Percentiles rank a stretch among this genome's conserved stretches.
Conservation (phyloP, 2,113 vertebrate species). For the Grantiella picta region DNA sequence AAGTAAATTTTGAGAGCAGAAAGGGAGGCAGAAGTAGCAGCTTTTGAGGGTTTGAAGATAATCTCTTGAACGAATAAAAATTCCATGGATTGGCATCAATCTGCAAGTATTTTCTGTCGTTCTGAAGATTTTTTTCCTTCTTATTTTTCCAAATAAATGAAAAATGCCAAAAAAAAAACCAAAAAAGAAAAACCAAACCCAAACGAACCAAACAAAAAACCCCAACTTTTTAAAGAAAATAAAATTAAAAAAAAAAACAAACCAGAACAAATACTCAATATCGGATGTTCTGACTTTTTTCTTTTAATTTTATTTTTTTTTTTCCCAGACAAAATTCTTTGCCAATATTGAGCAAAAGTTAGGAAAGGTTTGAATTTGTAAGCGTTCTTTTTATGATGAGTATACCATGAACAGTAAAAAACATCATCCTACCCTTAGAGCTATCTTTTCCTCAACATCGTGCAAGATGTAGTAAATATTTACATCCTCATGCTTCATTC, state of each 20-base stretch:
- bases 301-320: neutral
- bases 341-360: neutral
- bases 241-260: neutral
- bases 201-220: neutral
- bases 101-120: neutral
- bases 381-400: neutral
- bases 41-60: neutral
- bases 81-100: neutral
- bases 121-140: neutral
- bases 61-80: neutral
- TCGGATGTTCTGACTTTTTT: neutral
- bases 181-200: neutral
- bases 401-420: neutral
- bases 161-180: neutral
- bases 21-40: neutral
- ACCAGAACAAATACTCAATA: neutral
- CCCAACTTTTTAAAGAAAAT: neutral
- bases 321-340: neutral
- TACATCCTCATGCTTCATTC: slow-evolving; percentile 9
- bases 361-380: neutral
- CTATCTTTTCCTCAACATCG: neutral
- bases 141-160: neutral
- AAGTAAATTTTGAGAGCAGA: neutral
- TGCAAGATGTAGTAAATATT: slow-evolving; percentile 46
- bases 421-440: neutral